Conservation (phyloP, 2,797 vertebrate species). For the Karalla daura region DNA sequence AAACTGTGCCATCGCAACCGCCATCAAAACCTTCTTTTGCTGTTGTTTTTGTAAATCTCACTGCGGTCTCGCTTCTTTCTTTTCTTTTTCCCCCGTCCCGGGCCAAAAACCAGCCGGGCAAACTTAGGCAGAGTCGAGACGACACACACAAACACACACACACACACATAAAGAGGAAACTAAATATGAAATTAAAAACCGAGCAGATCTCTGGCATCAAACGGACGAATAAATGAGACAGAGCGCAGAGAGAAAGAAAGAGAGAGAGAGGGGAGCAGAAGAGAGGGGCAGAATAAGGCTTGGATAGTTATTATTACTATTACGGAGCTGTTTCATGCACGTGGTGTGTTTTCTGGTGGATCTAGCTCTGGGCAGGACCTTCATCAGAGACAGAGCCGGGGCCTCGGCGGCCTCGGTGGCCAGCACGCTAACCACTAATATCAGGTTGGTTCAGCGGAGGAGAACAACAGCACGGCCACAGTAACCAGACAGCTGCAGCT, state of each 20-base stretch:
- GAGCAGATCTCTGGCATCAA: constrained; percentile 14
- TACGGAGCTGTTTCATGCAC: background rate
- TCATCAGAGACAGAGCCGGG: constrained; percentile 38
- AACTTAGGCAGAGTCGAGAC: constrained; percentile 4
- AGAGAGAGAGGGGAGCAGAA: background rate
- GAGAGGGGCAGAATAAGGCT: background rate
- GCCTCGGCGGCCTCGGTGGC: constrained; percentile 56
- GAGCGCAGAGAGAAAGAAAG: background rate
- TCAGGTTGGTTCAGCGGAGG: constrained; percentile 66
- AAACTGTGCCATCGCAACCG: constrained; percentile 15
- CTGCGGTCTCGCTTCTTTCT: constrained; percentile 8
- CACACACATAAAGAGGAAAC: background rate
- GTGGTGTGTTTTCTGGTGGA: constrained; percentile 13
- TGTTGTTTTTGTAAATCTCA: constrained; percentile 9
- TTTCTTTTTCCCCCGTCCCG: background rate
- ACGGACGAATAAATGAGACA: background rate
- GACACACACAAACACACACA: background rate
- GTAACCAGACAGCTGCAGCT: constrained; percentile 67
- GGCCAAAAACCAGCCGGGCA: background rate
- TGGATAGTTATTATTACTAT: constrained; percentile 8
- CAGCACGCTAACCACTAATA: constrained; percentile 69
- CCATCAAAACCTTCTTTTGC: constrained; percentile 32
- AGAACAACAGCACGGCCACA: constrained; percentile 71
- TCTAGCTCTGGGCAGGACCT: constrained; percentile 33
- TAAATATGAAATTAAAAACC: constrained; percentile 2